These are phyloP conservation scores for Lampropteryx suffumata DNA, from an alignment of 2,888 invertebrate genomes.

Conservation along the genomic window DNA sequence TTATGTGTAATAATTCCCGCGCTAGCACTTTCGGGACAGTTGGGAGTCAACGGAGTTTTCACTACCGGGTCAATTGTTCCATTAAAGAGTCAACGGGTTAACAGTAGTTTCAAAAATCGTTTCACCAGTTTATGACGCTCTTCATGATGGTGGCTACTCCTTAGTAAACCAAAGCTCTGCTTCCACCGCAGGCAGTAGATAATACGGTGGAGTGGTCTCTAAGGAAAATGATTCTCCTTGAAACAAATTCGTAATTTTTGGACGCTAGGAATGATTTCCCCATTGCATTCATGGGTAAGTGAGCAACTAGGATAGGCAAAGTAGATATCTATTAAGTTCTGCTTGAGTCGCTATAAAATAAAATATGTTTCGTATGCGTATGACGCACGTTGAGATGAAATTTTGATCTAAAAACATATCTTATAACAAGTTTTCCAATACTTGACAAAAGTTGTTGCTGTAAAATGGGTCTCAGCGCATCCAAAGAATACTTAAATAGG, in stretches of 20 bases:
- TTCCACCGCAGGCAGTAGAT: slow-evolving; percentile 33
- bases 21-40: too few relatives aligned
- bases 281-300: slow-evolving; percentile 51
- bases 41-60: too few relatives aligned
- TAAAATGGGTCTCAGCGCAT: too few relatives aligned
- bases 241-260: slow-evolving; percentile 51
- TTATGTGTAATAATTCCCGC: too few relatives aligned
- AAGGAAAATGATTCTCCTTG: slow-evolving; percentile 47
- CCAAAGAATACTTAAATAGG: too few relatives aligned
- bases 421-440: too few relatives aligned
- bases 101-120: too few relatives aligned
- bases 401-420: too few relatives aligned
- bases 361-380: not conserved
- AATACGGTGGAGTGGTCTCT: slow-evolving; percentile 44
- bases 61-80: too few relatives aligned
- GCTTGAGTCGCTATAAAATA: slow-evolving; percentile 8
- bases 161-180: slow-evolving; percentile 10
- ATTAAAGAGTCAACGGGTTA: too few relatives aligned
- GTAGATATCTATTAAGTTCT: slow-evolving; percentile 14
- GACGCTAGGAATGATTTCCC: slow-evolving; percentile 52
- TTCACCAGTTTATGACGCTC: not conserved
- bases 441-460: too few relatives aligned
- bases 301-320: slow-evolving; percentile 37
- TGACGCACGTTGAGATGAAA: not conserved
- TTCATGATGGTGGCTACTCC: not conserved